These are phyloP conservation scores for Micromussa lordhowensis DNA, from an alignment of 92 coral and sea anemone species.

Conservation along the genomic window DNA sequence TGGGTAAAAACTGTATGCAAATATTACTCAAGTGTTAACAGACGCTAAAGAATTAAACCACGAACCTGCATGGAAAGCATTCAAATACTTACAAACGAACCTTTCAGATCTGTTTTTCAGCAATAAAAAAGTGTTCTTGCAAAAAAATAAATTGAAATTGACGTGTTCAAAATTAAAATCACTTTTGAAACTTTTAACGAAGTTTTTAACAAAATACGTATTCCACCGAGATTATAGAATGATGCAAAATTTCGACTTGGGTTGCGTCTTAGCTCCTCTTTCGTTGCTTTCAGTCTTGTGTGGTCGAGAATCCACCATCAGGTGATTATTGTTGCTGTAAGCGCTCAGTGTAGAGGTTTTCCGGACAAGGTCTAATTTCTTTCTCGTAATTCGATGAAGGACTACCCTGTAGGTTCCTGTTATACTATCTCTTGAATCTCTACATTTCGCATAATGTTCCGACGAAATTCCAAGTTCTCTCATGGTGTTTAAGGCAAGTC, in stretches of 20 bases:
- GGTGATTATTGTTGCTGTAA: conserved; percentile 61
- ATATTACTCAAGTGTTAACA: conserved; percentile 28
- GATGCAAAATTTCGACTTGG: conserved; percentile 91
- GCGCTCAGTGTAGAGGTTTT: conserved; percentile 74
- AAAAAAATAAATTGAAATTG: conserved; percentile 7
- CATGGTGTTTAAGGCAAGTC: conserved; percentile 73
- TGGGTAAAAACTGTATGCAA: conserved; percentile 30
- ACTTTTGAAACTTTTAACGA: not conserved
- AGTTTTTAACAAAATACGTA: not conserved
- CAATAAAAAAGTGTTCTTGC: conserved; percentile 11
- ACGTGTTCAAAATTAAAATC: not conserved
- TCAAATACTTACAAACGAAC: not conserved
- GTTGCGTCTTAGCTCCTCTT: conserved; percentile 42
- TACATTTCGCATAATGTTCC: conserved; percentile 65
- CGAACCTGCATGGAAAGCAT: conserved; percentile 24
- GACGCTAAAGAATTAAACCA: not conserved
- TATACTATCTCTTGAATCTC: conserved; percentile 85
- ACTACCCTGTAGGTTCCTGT: conserved; percentile 94
- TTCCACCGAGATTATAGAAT: conserved; percentile 63
- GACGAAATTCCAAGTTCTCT: conserved; percentile 85
- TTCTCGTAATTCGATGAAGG: conserved; percentile 86
- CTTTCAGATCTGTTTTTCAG: conserved; percentile 21
- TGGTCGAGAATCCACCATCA: conserved; percentile 33
- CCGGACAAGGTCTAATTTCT: conserved; percentile 73
- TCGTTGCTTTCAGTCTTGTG: conserved; percentile 27